Percentiles rank a stretch among this genome's conserved stretches.
phyloP scores from a whole-genome alignment of 2,113 vertebrate genomes.

The Macrotus californicus region DNA sequence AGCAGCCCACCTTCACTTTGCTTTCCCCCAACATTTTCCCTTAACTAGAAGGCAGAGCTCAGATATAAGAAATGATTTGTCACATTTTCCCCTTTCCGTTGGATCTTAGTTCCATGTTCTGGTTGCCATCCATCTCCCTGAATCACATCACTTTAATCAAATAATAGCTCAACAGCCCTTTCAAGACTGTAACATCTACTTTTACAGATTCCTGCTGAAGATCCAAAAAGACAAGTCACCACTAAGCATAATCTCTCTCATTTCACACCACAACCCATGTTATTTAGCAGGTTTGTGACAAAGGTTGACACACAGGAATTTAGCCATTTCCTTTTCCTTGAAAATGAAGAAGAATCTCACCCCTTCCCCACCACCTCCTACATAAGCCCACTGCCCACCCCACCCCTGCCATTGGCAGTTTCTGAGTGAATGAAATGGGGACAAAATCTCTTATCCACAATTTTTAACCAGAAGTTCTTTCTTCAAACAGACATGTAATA shows the following conservation, averaged over 20 bases:
- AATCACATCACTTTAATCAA: constrained; percentile 23
- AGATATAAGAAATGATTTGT: not conserved
- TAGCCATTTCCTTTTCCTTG: not conserved
- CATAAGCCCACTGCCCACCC: no score
- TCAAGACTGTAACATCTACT: not conserved
- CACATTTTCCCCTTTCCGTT: not conserved
- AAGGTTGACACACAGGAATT: not conserved
- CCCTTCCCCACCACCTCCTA: not conserved
- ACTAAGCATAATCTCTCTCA: not conserved
- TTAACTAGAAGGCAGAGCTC: not conserved
- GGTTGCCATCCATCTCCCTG: not conserved
- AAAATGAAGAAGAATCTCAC: not conserved
- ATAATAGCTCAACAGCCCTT: not conserved
- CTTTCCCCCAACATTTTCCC: not conserved
- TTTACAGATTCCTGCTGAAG: constrained; percentile 41
- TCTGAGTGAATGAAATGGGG: not conserved
- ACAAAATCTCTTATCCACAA: not conserved
- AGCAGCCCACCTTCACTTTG: not conserved
- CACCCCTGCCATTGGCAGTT: not conserved
- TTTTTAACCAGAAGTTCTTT: not conserved
- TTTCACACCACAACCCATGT: not conserved
- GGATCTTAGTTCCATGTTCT: not conserved
- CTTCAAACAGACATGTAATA: not conserved
- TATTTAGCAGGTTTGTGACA: constrained; percentile 25
- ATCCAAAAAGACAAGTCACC: not conserved